These are phyloP conservation scores for Actenoides lindsayi DNA, from an alignment of 2,113 vertebrate genomes.

Conservation along the genomic window DNA sequence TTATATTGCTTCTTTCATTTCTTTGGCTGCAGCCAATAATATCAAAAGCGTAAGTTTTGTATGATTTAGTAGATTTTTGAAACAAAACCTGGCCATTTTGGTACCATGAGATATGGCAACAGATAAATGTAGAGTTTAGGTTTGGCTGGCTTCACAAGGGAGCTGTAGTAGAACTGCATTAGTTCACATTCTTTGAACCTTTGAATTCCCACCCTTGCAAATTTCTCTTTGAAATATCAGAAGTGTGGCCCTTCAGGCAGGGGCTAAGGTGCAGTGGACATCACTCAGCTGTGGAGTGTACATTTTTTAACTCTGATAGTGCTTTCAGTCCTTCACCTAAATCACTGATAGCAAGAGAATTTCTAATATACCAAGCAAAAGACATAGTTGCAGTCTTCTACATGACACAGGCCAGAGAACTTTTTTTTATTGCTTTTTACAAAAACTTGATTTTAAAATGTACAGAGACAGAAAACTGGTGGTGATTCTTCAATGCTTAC, in stretches of 20 bases:
- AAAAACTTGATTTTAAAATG: background rate
- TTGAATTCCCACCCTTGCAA: background rate
- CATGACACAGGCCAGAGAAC: rapidly evolving
- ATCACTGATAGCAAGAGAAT: background rate
- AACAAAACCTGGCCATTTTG: background rate
- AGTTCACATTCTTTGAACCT: background rate
- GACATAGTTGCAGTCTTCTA: background rate
- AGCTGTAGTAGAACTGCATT: background rate
- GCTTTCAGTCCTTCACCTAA: background rate
- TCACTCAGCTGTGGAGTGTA: background rate
- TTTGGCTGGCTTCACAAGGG: background rate
- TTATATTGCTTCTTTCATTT: slow-evolving; percentile 77
- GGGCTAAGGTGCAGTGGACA: background rate
- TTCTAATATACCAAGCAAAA: background rate
- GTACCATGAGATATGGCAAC: background rate
- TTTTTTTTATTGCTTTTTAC: background rate
- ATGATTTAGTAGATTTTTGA: slow-evolving; percentile 30
- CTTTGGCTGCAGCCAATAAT: slow-evolving; percentile 39
- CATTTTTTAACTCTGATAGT: background rate
- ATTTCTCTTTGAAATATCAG: background rate
- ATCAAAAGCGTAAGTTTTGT: background rate
- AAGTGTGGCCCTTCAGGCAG: background rate
- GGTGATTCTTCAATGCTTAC: background rate
- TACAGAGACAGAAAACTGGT: background rate
- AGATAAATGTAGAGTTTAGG: background rate